Conservation (phyloP, 1,140 invertebrate genomes). For the Drosophila nikananu region DNA sequence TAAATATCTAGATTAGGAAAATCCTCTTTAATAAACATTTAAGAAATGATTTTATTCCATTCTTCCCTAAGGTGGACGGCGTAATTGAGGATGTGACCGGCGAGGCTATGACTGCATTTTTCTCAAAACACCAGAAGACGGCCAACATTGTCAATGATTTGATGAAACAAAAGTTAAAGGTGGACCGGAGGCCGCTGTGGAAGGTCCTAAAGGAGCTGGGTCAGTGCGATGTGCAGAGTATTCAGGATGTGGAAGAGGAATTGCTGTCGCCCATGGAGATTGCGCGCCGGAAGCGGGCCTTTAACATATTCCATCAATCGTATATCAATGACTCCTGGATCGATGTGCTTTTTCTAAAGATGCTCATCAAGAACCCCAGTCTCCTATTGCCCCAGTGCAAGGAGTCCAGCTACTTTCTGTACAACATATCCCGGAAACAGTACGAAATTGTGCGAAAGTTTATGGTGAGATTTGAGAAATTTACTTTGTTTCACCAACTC, state of each 20-base stretch:
- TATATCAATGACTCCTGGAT: conserved; percentile 76
- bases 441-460: conserved; percentile 71
- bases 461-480: conserved; percentile 34
- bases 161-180: conserved; percentile 34
- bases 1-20: background rate
- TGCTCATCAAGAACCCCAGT: conserved; percentile 55
- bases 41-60: background rate
- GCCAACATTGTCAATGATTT: conserved; percentile 42
- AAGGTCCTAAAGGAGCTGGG: conserved; percentile 68
- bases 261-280: conserved; percentile 70
- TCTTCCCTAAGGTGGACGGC: conserved; percentile 53
- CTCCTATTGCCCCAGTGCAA: conserved; percentile 67
- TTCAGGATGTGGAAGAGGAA: conserved; percentile 62
- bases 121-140: conserved; percentile 54
- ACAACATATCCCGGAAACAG: conserved; percentile 44
- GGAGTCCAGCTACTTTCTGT: conserved; percentile 43
- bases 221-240: conserved; percentile 76
- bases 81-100: conserved; percentile 73
- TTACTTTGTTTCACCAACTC: background rate
- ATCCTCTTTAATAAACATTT: background rate
- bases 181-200: conserved; percentile 68
- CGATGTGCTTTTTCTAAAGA: conserved; percentile 76
- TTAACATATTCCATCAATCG: conserved; percentile 72
- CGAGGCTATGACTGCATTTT: conserved; percentile 62
- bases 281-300: conserved; percentile 66